Conservation (phyloP, 2,888 invertebrate genomes). For the Drosophila neoperkinsi region DNA sequence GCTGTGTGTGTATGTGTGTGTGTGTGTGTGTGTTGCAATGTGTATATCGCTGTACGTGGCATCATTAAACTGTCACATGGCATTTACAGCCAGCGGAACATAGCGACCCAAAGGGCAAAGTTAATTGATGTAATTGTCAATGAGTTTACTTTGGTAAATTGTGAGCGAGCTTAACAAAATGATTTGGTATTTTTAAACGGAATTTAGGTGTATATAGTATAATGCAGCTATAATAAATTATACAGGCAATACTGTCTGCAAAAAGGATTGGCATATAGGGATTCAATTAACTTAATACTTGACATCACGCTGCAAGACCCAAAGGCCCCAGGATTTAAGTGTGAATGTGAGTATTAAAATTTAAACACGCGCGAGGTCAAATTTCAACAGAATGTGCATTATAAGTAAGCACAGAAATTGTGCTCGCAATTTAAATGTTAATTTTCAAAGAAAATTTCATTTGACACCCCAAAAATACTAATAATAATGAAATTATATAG, state of each 20-base stretch:
- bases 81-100: slow-evolving; percentile 29
- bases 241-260: not conserved
- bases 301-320: not conserved
- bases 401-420: slow-evolving; percentile 4
- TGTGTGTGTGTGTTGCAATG: not conserved
- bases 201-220: not conserved
- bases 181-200: slow-evolving; percentile 43
- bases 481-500: slow-evolving; percentile 17
- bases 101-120: slow-evolving; percentile 48
- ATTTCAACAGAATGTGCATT: slow-evolving; percentile 32
- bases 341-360: slow-evolving; percentile 25
- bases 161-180: slow-evolving; percentile 39
- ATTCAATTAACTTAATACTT: slow-evolving; percentile 7
- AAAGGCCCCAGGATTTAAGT: slow-evolving; percentile 16
- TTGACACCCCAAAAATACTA: slow-evolving; percentile 30
- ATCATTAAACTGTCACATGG: slow-evolving; percentile 60
- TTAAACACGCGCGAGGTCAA: slow-evolving; percentile 24
- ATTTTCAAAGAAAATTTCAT: slow-evolving; percentile 43
- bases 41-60: slow-evolving; percentile 32
- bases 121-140: slow-evolving; percentile 55
- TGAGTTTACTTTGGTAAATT: slow-evolving; percentile 51
- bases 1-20: not conserved
- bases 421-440: slow-evolving; percentile 47
- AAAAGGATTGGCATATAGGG: not conserved
- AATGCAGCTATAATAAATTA: not conserved